These are phyloP conservation scores for Proales similis DNA, from an alignment of 1,140 invertebrate species.

Conservation along the genomic window DNA sequence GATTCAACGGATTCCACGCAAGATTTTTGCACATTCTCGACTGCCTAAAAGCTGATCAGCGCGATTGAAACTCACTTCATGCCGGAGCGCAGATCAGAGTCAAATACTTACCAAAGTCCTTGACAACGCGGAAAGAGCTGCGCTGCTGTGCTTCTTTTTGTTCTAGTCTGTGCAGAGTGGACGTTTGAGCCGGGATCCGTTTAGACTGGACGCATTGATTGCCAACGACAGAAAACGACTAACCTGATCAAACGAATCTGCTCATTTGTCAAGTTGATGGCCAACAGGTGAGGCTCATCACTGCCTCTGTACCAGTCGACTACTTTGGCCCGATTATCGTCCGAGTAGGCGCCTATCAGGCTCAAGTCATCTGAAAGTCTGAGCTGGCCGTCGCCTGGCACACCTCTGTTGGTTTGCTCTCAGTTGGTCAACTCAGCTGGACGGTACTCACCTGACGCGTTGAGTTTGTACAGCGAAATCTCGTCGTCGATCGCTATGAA, in stretches of 20 bases:
- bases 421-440: neutral
- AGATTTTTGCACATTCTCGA: slow-evolving; percentile 75
- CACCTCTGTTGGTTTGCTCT: neutral
- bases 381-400: neutral
- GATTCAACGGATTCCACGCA: slow-evolving; percentile 71
- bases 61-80: neutral
- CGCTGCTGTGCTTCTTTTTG: neutral
- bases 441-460: no score
- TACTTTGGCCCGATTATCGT: slow-evolving; percentile 9
- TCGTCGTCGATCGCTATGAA: slow-evolving; percentile 23
- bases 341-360: slow-evolving; percentile 6
- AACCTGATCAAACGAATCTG: slow-evolving; percentile 29
- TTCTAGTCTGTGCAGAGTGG: neutral
- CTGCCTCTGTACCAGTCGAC: slow-evolving; percentile 18
- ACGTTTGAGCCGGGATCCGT: neutral
- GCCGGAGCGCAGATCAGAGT: neutral
- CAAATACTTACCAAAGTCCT: slow-evolving; percentile 22
- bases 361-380: slow-evolving; percentile 5
- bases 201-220: neutral
- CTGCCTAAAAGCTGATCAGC: slow-evolving; percentile 65
- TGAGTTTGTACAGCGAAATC: slow-evolving; percentile 10
- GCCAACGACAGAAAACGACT: neutral
- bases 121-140: slow-evolving; percentile 2
- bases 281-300: slow-evolving; percentile 13
- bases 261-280: slow-evolving; percentile 11